Evolutionary conservation across 2,888 invertebrate genomes (phyloP).

Genomic region (Endomychus coccineus): DNA sequence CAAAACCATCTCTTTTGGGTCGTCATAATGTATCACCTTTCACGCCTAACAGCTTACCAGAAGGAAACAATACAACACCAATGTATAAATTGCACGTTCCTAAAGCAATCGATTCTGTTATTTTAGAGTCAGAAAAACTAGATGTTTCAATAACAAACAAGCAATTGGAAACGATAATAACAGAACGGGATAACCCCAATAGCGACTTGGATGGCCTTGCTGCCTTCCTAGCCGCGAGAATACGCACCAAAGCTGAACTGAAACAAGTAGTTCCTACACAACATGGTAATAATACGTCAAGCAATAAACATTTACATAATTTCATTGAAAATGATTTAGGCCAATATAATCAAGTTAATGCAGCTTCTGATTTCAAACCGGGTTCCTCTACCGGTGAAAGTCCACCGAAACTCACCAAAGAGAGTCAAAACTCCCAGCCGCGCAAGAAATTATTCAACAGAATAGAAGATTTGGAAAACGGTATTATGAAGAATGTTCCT

Average conservation of each 20-base stretch:
- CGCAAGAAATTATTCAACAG: slow-evolving; percentile 53
- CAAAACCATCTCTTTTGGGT: slow-evolving; percentile 45
- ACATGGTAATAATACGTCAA: slow-evolving; percentile 21
- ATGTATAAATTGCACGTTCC: slow-evolving; percentile 57
- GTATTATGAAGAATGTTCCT: slow-evolving; percentile 34
- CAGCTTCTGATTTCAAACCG: slow-evolving; percentile 13
- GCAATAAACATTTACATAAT: slow-evolving; percentile 24
- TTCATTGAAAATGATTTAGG: slow-evolving; percentile 37
- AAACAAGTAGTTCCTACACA: slow-evolving; percentile 48
- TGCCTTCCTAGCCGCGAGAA: slow-evolving; percentile 59
- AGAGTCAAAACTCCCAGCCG: slow-evolving; percentile 39
- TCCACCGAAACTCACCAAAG: slow-evolving; percentile 46
- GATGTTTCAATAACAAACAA: slow-evolving; percentile 16
- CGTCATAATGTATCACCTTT: slow-evolving; percentile 51
- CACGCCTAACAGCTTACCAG: slow-evolving; percentile 48
- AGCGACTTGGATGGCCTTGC: slow-evolving; percentile 52
- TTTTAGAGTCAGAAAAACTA: slow-evolving; percentile 45
- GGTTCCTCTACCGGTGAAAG: slow-evolving; percentile 37
- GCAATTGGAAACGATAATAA: slow-evolving; percentile 25
- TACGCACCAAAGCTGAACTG: slow-evolving; percentile 79
- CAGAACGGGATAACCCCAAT: slow-evolving; percentile 27
- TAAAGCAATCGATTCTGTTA: slow-evolving; percentile 60
- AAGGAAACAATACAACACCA: slow-evolving; percentile 46
- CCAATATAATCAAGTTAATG: slow-evolving; percentile 42
- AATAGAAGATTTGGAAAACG: slow-evolving; percentile 45